Base-by-base conservation (phyloP, 2,888 invertebrate species). In the Spatulosminthurus flaviceps region DNA sequence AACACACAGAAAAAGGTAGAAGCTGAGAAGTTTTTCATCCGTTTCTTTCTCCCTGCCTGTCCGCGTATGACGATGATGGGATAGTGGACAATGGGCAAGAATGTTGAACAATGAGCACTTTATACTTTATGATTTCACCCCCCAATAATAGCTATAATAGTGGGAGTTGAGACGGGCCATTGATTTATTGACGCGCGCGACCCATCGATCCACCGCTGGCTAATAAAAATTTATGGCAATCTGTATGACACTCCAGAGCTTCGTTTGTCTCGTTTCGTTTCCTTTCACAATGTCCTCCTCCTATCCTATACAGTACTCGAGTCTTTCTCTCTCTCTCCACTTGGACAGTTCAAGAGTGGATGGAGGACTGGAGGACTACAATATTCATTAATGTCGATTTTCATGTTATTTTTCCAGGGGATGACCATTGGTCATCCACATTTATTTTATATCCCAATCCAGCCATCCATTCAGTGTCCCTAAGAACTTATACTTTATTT, bases 381-480 rank as follows among this genome's bases (percentile, higher is more conserved):
- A 70, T 76, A 77, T 71, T 70, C 61, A 77, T 77, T 70, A 70
- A 71, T 77, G 77, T 77, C 77, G 51, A 70, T 70, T 70, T 60
- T 70, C 70, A 70, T 77, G 77, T 69, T 77, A 77, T 70, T 60
- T n/a, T 70, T 70, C 51, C 60, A 60, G 43, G 70, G 71, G 70
- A 77, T 77, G 77, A 77, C 77, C 77, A 77, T 28, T 77, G 77
- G 77, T 77, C 77, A 77, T 61, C 71, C 28, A 70, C 51, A 77
- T 77, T 71, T 70, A 77, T 75, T 75, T 73, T 43, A 73, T 73
- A 43, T 26, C 29, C 67, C 34, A 21, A 24, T 72, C 72, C 72
- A 51, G 22, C 72, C 72, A 72, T 51, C 43, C 43, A 51, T 72
- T 51, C 72, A 72, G 43, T 51, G 72, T 72, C 72, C 43, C 21